Evolutionary conservation across 2,797 vertebrate species (phyloP), one percentile per base, ranked within the genome.

Genomic region (Toxotes lorentzi): DNA sequence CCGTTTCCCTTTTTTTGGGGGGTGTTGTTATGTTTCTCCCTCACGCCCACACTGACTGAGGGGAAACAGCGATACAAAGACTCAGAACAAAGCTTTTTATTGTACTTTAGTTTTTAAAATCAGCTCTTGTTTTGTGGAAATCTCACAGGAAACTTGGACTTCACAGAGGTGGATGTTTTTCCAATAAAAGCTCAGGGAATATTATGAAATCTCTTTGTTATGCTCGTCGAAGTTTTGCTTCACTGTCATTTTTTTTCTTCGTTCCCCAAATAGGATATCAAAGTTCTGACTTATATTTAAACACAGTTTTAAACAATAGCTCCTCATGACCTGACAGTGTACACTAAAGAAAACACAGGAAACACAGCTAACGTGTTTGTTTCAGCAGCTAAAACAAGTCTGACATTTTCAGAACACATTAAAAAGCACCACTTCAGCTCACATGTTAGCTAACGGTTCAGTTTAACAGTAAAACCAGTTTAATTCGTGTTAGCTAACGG

Each of bases 151-250:
- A 91, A 69, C 86, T 50, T 75, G 81, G 79, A 85, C 87, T 83
- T 87, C 87, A 86, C 83, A 84, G 86, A 87, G 72, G 83, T 85
- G 86, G 89, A 89, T 85, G 86, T 82, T 88, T 82, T 82, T 85
- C 84, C 79, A 79, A 68, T 56, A 51, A 83, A 83, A 83, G 89
- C 88, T 84, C n/a, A n/a, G 91, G 89, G 91, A 91, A 88, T 89
- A 85, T 89, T 84, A 81, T 76, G 60, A 83, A 84, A 88, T 62
- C 82, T 91, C 85, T 91, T 90, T 91, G 88, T 91, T 88, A 80
- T 69, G 65, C 40, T 64, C 12, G 21, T 17, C 12, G n/a, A 82
- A 79, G 61, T 83, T 82, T 69, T 56, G 38, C 43, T 69, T 14
- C 32, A 66, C 67, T 82, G 60, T 70, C 27, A 53, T 79, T 72